Conservation (phyloP, 1,140 invertebrate genomes). For the Melanaphis sacchari region DNA sequence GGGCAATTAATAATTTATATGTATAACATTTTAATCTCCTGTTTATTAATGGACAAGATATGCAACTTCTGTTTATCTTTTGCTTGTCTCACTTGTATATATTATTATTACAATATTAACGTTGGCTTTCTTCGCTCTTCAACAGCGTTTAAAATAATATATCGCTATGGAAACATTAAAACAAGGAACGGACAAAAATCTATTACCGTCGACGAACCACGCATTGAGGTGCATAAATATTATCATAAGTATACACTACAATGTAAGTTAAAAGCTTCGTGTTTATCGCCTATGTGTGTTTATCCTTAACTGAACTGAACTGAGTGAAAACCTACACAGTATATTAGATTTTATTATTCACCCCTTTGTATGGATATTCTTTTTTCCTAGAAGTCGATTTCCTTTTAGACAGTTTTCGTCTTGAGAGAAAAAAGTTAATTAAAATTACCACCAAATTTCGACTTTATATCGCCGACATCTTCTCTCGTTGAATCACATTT, state of each 20-base stretch:
- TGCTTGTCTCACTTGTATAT: neutral
- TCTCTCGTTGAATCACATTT: neutral
- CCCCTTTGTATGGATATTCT: neutral
- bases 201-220: neutral
- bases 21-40: neutral
- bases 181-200: neutral
- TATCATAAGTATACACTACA: neutral
- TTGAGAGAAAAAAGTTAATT: neutral
- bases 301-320: neutral
- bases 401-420: neutral
- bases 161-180: neutral
- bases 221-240: neutral
- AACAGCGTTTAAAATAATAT: neutral
- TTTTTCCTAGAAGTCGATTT: neutral
- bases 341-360: constrained; percentile 7
- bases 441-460: neutral
- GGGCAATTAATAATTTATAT: neutral
- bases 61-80: neutral
- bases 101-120: neutral
- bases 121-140: neutral
- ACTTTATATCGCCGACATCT: neutral
- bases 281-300: neutral
- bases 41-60: neutral
- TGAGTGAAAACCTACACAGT: neutral
- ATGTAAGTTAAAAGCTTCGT: neutral